phyloP scores from a whole-genome alignment of 1,140 invertebrate genomes.

The Phthorimaea operculella region DNA sequence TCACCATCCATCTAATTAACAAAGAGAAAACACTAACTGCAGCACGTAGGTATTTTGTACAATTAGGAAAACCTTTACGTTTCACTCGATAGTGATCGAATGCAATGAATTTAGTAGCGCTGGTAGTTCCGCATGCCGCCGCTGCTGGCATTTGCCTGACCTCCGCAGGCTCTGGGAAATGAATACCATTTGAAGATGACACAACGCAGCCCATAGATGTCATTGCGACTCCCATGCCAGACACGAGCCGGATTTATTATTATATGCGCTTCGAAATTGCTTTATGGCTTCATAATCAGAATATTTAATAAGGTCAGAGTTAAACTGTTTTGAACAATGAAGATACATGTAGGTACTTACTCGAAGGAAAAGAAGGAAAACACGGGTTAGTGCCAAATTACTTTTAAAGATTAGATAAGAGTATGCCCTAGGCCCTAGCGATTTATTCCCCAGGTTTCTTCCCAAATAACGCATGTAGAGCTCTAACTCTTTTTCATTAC shows the following conservation, averaged over 20 bases:
- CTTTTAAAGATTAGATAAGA: too few relatives aligned
- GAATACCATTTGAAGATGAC: slow-evolving; percentile 31
- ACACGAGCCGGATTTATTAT: neutral
- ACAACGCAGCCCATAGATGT: slow-evolving; percentile 15
- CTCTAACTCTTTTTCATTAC: too few relatives aligned
- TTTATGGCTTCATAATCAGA: neutral
- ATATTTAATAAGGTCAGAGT: neutral
- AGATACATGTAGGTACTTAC: too few relatives aligned
- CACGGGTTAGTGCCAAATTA: too few relatives aligned
- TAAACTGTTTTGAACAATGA: neutral
- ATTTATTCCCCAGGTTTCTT: too few relatives aligned
- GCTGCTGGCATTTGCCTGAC: slow-evolving; percentile 30
- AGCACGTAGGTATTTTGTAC: too few relatives aligned
- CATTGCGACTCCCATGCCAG: neutral
- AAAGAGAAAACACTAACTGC: too few relatives aligned
- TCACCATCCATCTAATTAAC: too few relatives aligned
- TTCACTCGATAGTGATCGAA: slow-evolving; percentile 2
- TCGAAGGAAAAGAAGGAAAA: too few relatives aligned
- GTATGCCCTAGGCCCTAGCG: too few relatives aligned
- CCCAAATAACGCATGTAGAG: too few relatives aligned
- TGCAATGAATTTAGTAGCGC: slow-evolving; percentile 9
- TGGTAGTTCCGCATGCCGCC: slow-evolving; percentile 26
- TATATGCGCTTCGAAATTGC: neutral
- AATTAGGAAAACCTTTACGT: slow-evolving; percentile 3
- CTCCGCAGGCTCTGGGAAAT: slow-evolving; percentile 27